Conservation (phyloP, 2,797 vertebrate species). For the Rhinatrema bivittatum region DNA sequence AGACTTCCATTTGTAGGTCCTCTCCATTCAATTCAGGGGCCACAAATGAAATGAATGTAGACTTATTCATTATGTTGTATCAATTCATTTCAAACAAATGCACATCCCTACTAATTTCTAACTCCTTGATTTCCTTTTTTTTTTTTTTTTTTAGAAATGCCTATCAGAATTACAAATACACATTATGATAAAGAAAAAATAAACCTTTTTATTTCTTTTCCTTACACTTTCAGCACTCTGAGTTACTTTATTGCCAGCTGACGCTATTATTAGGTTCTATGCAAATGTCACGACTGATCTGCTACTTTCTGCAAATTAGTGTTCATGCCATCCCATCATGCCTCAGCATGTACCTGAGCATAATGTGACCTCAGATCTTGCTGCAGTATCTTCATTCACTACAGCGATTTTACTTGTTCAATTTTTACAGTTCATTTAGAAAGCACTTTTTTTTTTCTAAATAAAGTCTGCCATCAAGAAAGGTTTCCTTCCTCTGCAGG, state of each 20-base stretch:
- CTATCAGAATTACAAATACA: not conserved
- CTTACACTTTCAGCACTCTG: not conserved
- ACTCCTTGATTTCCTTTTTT: no score
- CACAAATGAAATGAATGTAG: no score
- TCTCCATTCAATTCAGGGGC: no score
- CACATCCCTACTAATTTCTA: not conserved
- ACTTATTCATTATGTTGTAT: no score
- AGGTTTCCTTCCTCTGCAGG: not conserved
- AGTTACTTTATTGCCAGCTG: constrained; percentile 2
- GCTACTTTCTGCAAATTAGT: constrained; percentile 13
- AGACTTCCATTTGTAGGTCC: no score
- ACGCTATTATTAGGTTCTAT: constrained; percentile 11
- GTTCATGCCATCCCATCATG: not conserved
- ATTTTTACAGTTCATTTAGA: not conserved
- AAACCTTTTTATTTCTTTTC: constrained; percentile 6
- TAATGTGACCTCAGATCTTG: constrained; percentile 7
- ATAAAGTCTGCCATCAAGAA: not conserved
- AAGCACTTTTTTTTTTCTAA: not conserved
- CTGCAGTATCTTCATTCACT: constrained; percentile 3
- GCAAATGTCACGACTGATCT: constrained; percentile 24
- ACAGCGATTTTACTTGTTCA: not conserved
- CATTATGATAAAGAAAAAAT: not conserved
- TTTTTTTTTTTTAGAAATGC: not conserved
- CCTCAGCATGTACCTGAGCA: constrained; percentile 1
- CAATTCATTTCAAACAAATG: constrained; percentile 2